phyloP scores from a whole-genome alignment of 2,888 invertebrate genomes.

The Imbricaverruca yamaguchii region DNA sequence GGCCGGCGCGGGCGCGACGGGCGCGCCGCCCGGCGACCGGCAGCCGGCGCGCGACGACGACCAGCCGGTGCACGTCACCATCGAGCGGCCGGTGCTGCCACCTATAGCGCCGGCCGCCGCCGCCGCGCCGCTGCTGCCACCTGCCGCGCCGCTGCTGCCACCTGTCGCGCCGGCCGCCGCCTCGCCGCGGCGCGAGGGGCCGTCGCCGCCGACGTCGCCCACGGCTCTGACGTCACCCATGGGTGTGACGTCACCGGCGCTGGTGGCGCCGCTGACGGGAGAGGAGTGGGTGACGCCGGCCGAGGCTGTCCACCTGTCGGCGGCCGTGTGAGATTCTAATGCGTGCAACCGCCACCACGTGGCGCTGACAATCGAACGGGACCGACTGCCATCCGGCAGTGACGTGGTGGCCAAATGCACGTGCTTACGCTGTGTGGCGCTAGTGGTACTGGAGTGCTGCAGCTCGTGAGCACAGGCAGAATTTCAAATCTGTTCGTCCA shows the following conservation, averaged over 20 bases:
- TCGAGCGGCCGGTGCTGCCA: conserved; percentile 12
- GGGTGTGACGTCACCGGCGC: too few species aligned
- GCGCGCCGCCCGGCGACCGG: not conserved
- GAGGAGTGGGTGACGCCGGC: not conserved
- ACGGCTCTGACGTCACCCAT: too few species aligned
- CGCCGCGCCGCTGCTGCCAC: not conserved
- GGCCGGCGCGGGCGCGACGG: not conserved
- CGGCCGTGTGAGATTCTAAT: not conserved
- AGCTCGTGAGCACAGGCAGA: too few species aligned
- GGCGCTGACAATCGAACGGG: too few species aligned
- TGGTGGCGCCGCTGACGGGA: too few species aligned
- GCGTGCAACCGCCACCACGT: not conserved
- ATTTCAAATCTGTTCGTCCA: too few species aligned
- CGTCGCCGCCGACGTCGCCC: too few species aligned
- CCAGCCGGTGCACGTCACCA: not conserved
- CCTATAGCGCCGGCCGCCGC: not conserved
- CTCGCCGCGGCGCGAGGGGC: too few species aligned
- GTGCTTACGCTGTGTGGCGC: too few species aligned
- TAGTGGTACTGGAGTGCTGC: too few species aligned
- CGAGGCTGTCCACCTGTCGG: not conserved
- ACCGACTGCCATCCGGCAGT: too few species aligned
- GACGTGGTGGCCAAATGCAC: too few species aligned
- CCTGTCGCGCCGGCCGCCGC: not conserved
- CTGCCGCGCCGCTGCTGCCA: not conserved
- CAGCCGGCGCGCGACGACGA: not conserved